phyloP scores from a whole-genome alignment of 2,113 vertebrate genomes.

The Carassius auratus region DNA sequence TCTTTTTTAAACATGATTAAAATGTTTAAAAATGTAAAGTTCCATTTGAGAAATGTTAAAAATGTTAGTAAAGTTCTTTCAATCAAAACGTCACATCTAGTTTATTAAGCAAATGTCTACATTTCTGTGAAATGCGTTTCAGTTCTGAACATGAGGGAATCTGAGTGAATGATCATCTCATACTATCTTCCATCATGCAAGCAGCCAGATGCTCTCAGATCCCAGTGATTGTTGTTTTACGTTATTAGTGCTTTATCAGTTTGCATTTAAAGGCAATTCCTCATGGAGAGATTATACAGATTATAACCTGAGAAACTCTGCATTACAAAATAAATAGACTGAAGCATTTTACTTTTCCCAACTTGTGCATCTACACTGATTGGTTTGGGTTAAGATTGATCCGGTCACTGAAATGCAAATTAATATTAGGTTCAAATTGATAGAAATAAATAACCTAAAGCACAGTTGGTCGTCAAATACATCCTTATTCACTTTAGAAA shows the following conservation, averaged over 20 bases:
- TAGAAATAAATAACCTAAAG: conserved; percentile 6
- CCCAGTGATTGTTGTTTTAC: background rate
- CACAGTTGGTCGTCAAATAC: background rate
- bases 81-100: background rate
- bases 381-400: too few species aligned
- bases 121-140: background rate
- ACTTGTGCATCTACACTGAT: conserved; percentile 15
- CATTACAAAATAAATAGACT: conserved; percentile 14
- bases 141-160: background rate
- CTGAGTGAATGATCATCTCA: background rate
- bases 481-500: background rate
- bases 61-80: conserved; percentile 31
- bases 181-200: background rate
- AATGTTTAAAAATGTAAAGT: conserved; percentile 44
- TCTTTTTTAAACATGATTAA: conserved; percentile 38
- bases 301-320: background rate
- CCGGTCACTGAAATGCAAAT: background rate
- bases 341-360: background rate
- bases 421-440: background rate
- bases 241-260: background rate
- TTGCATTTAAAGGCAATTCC: background rate
- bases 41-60: conserved; percentile 26
- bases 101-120: background rate
- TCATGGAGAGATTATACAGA: background rate
- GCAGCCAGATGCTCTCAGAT: background rate